phyloP scores from a whole-genome alignment of 1,140 invertebrate species.

The Drosophila kikkawai region DNA sequence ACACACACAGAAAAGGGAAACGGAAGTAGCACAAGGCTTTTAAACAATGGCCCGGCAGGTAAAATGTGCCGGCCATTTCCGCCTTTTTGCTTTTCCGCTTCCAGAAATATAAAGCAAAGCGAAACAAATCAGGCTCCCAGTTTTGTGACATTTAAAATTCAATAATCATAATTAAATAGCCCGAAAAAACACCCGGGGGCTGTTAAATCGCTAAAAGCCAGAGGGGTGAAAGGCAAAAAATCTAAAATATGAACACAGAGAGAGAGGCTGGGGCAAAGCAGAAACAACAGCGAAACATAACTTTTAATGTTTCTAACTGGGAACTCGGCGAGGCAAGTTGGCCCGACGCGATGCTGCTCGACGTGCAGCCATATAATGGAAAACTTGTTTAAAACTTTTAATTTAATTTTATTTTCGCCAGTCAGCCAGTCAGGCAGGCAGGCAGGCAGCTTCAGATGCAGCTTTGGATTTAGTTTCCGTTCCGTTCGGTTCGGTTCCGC shows the following conservation, averaged over 20 bases:
- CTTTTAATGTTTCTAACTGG: slow-evolving; percentile 76
- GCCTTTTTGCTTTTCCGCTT: background rate
- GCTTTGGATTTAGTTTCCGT: slow-evolving; percentile 44
- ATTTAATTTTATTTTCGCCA: slow-evolving; percentile 79
- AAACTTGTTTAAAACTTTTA: slow-evolving; percentile 82
- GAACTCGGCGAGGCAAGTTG: slow-evolving; percentile 59
- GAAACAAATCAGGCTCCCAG: slow-evolving; percentile 31
- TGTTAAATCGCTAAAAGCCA: slow-evolving; percentile 34
- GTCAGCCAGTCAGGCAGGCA: slow-evolving; percentile 14
- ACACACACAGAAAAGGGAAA: slow-evolving; percentile 26
- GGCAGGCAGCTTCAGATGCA: slow-evolving; percentile 34
- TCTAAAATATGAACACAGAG: slow-evolving; percentile 53
- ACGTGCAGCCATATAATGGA: slow-evolving; percentile 67
- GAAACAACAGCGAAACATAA: slow-evolving; percentile 48
- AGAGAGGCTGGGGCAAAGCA: background rate
- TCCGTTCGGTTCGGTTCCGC: slow-evolving; percentile 18
- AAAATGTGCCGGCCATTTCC: slow-evolving; percentile 43
- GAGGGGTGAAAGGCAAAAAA: slow-evolving; percentile 24
- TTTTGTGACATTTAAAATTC: slow-evolving; percentile 73
- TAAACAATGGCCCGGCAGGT: slow-evolving; percentile 66
- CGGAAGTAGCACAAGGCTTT: slow-evolving; percentile 67
- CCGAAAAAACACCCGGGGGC: slow-evolving; percentile 32
- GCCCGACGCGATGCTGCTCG: slow-evolving; percentile 28
- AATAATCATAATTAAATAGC: slow-evolving; percentile 77
- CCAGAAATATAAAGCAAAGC: background rate